Evolutionary conservation across 2,797 vertebrate genomes (phyloP).

Genomic region (Urocyon cinereoargenteus): DNA sequence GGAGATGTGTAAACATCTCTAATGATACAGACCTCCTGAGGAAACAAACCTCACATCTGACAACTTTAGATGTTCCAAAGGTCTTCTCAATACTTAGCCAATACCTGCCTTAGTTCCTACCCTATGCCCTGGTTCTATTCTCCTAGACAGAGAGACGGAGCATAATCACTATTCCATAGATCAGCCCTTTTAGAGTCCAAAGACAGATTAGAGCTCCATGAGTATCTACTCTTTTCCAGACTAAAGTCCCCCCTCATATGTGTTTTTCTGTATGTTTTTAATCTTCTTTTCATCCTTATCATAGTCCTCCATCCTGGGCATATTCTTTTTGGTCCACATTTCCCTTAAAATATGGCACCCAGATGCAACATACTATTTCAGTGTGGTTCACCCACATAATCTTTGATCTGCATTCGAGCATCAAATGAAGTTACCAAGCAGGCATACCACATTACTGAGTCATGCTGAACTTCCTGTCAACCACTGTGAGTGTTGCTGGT

Average conservation of each 20-base stretch:
- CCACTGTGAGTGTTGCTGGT: neutral
- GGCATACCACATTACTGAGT: conserved; percentile 54
- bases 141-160: neutral
- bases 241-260: neutral
- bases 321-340: conserved; percentile 1
- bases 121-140: neutral
- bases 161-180: neutral
- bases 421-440: conserved; percentile 58
- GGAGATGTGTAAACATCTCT: neutral
- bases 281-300: neutral
- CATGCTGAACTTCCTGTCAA: conserved; percentile 56
- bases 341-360: conserved; percentile 50
- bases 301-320: neutral
- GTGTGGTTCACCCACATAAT: neutral
- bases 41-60: neutral
- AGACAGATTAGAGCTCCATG: neutral
- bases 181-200: neutral
- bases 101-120: neutral
- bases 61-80: neutral
- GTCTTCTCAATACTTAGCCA: neutral
- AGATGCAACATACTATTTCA: conserved; percentile 13
- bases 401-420: conserved; percentile 66
- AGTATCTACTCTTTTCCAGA: neutral
- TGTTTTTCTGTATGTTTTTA: neutral
- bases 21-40: neutral